Evolutionary conservation across 2,888 invertebrate species (phyloP).

Genomic region (Allolobophora icterica): DNA sequence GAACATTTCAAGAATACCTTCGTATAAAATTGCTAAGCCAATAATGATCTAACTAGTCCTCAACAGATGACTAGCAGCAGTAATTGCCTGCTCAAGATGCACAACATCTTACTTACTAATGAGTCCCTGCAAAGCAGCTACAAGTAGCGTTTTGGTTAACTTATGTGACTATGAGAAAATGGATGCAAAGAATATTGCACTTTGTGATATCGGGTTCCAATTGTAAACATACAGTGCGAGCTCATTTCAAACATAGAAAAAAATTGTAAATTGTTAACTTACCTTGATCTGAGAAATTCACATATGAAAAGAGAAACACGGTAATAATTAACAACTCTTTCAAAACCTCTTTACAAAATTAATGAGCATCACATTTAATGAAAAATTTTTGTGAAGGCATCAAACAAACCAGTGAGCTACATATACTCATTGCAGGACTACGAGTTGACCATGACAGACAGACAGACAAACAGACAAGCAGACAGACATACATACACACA

Average conservation of each 20-base stretch:
- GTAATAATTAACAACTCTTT: neutral
- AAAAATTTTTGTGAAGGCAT: too few relatives aligned
- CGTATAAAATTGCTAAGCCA: neutral
- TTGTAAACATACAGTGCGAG: neutral
- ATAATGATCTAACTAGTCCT: neutral
- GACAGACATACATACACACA: slow-evolving; percentile 27
- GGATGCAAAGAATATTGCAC: neutral
- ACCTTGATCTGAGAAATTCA: neutral
- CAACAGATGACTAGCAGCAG: neutral
- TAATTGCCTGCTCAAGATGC: neutral
- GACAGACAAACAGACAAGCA: neutral
- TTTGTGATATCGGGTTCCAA: neutral
- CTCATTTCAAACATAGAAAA: neutral
- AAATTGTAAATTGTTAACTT: neutral
- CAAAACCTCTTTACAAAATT: neutral
- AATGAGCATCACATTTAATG: neutral
- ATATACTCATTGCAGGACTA: too few relatives aligned
- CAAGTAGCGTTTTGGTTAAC: neutral
- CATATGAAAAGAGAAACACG: neutral
- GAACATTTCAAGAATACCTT: too few relatives aligned
- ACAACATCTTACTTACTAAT: neutral
- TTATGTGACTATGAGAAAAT: neutral
- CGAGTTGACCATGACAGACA: too few relatives aligned
- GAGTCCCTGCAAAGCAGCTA: neutral
- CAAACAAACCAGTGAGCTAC: too few relatives aligned